A percentile compares a stretch with the other conserved stretches of the same genome.
Conservation (phyloP, 2,113 vertebrate species). For the Anhinga anhinga region DNA sequence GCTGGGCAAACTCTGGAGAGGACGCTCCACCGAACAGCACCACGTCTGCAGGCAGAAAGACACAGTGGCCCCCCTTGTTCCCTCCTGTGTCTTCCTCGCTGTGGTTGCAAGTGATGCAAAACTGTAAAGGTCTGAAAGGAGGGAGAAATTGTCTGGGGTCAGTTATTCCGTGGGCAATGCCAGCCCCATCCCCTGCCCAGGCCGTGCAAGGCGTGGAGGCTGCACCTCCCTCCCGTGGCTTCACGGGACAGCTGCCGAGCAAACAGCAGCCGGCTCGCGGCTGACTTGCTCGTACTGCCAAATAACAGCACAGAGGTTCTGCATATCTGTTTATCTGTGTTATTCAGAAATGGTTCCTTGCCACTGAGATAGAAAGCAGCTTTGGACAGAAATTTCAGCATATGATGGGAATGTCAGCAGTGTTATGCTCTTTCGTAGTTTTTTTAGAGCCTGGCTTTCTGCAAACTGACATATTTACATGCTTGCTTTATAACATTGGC, state of each 20-base stretch:
- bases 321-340: not conserved
- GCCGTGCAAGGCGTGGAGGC: rapidly evolving
- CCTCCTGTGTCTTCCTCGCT: not conserved
- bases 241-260: not conserved
- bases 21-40: not conserved
- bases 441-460: conserved; percentile 56
- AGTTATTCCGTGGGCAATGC: not conserved
- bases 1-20: not conserved
- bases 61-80: rapidly evolving
- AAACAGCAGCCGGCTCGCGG: not conserved
- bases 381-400: conserved; percentile 33
- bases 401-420: conserved; percentile 44
- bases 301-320: not conserved
- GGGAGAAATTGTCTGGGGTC: not conserved
- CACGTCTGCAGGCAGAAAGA: not conserved
- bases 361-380: conserved; percentile 44
- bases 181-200: not conserved
- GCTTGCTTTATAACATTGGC: conserved; percentile 45
- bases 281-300: rapidly evolving
- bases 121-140: not conserved
- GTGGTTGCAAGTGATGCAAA: not conserved
- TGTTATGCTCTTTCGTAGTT: conserved; percentile 1
- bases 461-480: conserved; percentile 60
- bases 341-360: not conserved
- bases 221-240: not conserved